phyloP scores from a whole-genome alignment of 2,113 vertebrate species.

The Plestiodon gilberti region DNA sequence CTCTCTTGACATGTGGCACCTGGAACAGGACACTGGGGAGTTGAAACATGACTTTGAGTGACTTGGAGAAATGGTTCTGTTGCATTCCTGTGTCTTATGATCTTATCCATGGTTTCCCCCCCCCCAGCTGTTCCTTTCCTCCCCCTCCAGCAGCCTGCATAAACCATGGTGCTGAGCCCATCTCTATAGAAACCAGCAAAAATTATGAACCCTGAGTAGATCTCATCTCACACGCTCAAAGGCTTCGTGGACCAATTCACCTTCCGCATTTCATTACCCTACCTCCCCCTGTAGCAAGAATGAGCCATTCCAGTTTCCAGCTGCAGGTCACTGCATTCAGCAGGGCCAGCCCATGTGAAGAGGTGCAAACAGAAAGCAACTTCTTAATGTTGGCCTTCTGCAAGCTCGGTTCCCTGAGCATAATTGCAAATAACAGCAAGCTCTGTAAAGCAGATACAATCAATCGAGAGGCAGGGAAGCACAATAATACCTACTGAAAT shows the following conservation, averaged over 20 bases:
- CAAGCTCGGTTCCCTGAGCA: neutral
- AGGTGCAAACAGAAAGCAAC: neutral
- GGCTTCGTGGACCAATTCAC: conserved; percentile 62
- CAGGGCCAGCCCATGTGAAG: neutral
- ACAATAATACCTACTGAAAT: neutral
- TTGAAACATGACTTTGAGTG: too few species aligned
- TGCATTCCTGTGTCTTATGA: neutral
- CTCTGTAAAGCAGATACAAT: neutral
- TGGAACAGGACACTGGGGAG: too few species aligned
- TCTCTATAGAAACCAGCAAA: conserved; percentile 60
- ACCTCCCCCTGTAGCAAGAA: conserved; percentile 2
- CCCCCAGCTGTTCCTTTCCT: neutral
- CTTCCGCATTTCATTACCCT: conserved; percentile 6
- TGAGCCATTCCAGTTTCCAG: neutral
- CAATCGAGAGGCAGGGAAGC: neutral
- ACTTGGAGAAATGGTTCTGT: too few species aligned
- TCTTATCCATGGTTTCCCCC: neutral
- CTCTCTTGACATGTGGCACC: too few species aligned
- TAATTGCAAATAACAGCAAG: neutral
- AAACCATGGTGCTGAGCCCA: conserved; percentile 45
- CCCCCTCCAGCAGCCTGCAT: conserved; percentile 51
- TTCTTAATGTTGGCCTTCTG: too few species aligned
- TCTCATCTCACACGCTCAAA: conserved; percentile 52
- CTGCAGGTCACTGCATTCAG: too few species aligned
- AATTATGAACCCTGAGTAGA: conserved; percentile 66